These are phyloP conservation scores for Chanos chanos DNA, from an alignment of 2,797 vertebrate species.

Conservation along the genomic window DNA sequence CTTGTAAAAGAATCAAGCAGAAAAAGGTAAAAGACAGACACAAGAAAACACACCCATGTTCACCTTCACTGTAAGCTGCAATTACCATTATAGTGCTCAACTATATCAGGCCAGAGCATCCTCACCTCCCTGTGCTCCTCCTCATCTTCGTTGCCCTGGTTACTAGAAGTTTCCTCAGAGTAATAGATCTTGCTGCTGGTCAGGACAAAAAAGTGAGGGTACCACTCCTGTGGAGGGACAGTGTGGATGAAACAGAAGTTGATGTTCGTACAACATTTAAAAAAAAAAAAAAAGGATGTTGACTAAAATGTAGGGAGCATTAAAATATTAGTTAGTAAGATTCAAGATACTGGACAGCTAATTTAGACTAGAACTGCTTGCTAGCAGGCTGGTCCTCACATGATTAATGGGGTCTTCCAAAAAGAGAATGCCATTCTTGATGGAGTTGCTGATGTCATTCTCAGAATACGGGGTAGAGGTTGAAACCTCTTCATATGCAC, in stretches of 20 bases:
- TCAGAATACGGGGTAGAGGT: conserved; percentile 90
- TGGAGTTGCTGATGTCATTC: conserved; percentile 99
- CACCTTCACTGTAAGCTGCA: too few species aligned
- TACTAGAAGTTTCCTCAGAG: conserved; percentile 89
- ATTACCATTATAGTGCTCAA: too few species aligned
- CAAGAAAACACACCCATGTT: too few species aligned
- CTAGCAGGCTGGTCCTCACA: too few species aligned
- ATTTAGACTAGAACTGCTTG: too few species aligned
- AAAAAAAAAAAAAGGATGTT: not conserved
- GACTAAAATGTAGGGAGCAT: not conserved
- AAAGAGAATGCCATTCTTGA: conserved; percentile 96
- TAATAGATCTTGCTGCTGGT: conserved; percentile 98
- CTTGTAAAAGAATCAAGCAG: too few species aligned
- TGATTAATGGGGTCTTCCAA: conserved; percentile 97
- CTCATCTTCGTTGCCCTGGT: conserved; percentile 93
- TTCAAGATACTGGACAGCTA: too few species aligned
- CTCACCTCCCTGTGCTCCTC: conserved; percentile 95
- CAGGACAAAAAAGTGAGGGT: conserved; percentile 96
- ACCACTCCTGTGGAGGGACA: conserved; percentile 83
- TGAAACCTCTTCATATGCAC: conserved; percentile 94
- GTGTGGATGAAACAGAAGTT: not conserved
- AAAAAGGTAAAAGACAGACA: too few species aligned
- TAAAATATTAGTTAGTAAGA: not conserved
- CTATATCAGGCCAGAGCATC: too few species aligned
- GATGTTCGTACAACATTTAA: too few species aligned